Evolutionary conservation across 2,797 vertebrate genomes (phyloP), one percentile per base, ranked within the genome.

Genomic region (Eospalax fontanierii): DNA sequence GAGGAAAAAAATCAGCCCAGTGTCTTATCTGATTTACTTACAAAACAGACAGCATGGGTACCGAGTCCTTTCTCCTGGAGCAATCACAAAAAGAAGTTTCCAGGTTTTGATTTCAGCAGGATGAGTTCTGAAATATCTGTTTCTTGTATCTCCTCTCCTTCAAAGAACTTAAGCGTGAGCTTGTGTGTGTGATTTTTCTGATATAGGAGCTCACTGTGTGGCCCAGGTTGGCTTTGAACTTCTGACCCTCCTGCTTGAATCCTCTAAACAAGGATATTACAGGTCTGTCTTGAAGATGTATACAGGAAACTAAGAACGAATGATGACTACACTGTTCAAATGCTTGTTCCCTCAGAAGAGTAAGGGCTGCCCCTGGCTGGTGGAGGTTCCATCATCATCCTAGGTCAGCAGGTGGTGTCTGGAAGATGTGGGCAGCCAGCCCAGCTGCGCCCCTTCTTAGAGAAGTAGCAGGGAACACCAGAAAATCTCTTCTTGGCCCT

Each of bases 21-120:
- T 87, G 78, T 85, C 68, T 89, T 91, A 63, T n/a, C 89, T 92
- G 71, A 50, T 87, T 91, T 81, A 59, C 57, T 88, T 86, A 95
- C 21, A 81, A 11, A 96, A 86, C 22, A 61, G 71, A 38, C n/a
- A 80, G 50, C 54, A 89, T 92, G 81, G 54, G 63, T 74, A 66
- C 43, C 15, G 35, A 81, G 46, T 7, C 15, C 22, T 18, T 54
- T 21, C 28, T 86, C 78, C 0, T 28, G 50, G 30, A 50, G 12
- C 9, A 74, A 54, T 57, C 40, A 24, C 79, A 4, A 24, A 2
- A n/a, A 26, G n/a, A 83, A 70, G 33, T 16, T 35, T 87, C 59
- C 66, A 28, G 10, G 14, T 46, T 84, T 81, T 73, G 68, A 73
- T 68, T 93, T 95, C 7, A 40, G 19, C 26, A 75, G 57, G 35